Conservation (phyloP, 1,140 invertebrate genomes). For the Tetraneura akinire region DNA sequence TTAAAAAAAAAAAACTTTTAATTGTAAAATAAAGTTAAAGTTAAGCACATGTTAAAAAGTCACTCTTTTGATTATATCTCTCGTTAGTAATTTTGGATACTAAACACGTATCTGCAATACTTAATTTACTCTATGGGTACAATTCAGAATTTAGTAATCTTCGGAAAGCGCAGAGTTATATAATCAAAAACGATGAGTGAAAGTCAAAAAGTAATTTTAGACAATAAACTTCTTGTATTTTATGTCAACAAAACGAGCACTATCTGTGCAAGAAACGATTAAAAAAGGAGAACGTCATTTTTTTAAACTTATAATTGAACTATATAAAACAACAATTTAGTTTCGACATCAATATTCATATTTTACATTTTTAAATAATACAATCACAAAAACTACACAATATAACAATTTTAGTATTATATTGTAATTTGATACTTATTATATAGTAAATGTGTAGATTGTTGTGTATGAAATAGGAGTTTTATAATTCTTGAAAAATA, state of each 20-base stretch:
- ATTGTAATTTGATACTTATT: no score
- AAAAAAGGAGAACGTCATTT: not conserved
- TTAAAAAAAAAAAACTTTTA: no score
- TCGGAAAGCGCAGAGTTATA: not conserved
- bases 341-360: no score
- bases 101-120: not conserved
- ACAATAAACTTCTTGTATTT: slow-evolving; percentile 16
- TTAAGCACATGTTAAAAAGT: not conserved
- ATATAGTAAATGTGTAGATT: no score
- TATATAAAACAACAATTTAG: no score
- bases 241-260: not conserved
- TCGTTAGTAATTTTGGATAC: not conserved
- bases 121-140: not conserved
- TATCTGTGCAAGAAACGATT: not conserved
- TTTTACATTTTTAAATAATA: no score
- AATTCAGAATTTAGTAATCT: not conserved
- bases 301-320: not conserved
- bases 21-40: not conserved
- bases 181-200: not conserved
- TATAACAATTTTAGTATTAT: no score
- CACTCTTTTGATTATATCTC: not conserved
- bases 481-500: no score
- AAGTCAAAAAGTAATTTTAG: slow-evolving; percentile 1
- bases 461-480: no score
- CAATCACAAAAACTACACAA: no score